Conservation (phyloP, 1,140 invertebrate genomes). For the Telenomus remus region DNA sequence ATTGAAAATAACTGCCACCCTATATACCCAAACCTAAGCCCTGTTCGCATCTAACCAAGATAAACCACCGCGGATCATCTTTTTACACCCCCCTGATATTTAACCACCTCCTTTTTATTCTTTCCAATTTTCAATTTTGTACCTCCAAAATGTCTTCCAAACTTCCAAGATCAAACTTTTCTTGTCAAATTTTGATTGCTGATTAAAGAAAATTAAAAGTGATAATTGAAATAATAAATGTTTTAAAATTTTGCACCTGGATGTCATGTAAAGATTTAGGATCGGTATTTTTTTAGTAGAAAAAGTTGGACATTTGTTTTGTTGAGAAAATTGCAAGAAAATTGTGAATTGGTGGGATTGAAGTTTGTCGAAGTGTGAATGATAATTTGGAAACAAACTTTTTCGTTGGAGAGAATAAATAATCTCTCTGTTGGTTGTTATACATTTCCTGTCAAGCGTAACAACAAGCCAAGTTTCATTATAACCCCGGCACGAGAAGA, state of each 20-base stretch:
- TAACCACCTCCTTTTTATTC: slow-evolving; percentile 12
- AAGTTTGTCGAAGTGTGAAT: slow-evolving; percentile 28
- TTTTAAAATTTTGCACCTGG: no score
- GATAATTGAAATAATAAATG: no score
- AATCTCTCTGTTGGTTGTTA: slow-evolving; percentile 51
- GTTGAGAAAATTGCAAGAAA: no score
- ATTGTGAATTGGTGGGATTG: background rate
- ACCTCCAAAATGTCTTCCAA: no score
- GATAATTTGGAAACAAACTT: slow-evolving; percentile 22
- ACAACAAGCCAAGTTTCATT: slow-evolving; percentile 48
- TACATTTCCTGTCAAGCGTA: slow-evolving; percentile 49
- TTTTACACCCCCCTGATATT: slow-evolving; percentile 48
- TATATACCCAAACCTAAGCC: slow-evolving; percentile 65
- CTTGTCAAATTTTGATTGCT: no score
- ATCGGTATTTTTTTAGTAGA: no score
- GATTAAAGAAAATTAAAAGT: no score
- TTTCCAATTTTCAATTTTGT: background rate
- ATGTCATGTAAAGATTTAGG: no score
- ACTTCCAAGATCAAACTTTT: no score
- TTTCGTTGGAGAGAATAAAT: slow-evolving; percentile 29
- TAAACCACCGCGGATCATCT: slow-evolving; percentile 68
- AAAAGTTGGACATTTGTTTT: no score
- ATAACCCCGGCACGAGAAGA: slow-evolving; percentile 40
- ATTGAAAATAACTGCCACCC: slow-evolving; percentile 75
- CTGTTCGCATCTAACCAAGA: slow-evolving; percentile 65